Conservation (phyloP, 2,113 vertebrate genomes). For the Hemibagrus wyckioides region DNA sequence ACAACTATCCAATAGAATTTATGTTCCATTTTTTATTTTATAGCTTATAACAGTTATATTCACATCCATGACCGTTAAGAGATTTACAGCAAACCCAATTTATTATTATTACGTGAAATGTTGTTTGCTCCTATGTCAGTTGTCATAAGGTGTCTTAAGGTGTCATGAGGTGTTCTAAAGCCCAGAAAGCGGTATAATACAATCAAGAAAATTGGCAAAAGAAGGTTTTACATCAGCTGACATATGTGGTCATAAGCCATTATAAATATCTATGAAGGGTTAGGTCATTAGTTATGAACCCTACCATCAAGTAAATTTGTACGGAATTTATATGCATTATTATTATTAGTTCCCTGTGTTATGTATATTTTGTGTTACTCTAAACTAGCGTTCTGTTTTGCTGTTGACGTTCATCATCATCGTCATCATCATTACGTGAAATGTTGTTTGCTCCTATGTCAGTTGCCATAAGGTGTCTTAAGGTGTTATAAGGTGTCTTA, state of each 20-base stretch:
- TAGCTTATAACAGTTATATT: too few relatives aligned
- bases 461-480: not conserved
- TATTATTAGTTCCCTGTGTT: too few relatives aligned
- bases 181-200: not conserved
- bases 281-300: not conserved
- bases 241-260: not conserved
- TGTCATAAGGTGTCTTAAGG: not conserved
- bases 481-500: not conserved
- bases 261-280: not conserved
- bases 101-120: not conserved
- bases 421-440: not conserved
- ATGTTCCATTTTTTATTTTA: too few relatives aligned
- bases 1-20: too few relatives aligned
- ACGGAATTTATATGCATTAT: too few relatives aligned
- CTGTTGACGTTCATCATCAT: too few relatives aligned
- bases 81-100: not conserved
- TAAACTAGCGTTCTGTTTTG: too few relatives aligned
- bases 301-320: not conserved
- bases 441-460: not conserved
- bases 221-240: not conserved
- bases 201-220: not conserved
- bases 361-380: too few relatives aligned
- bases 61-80: too few relatives aligned
- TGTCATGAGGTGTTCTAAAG: not conserved
- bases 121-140: not conserved